Base-by-base conservation (phyloP, 1,140 invertebrate species). In the Antheraea pernyi region DNA sequence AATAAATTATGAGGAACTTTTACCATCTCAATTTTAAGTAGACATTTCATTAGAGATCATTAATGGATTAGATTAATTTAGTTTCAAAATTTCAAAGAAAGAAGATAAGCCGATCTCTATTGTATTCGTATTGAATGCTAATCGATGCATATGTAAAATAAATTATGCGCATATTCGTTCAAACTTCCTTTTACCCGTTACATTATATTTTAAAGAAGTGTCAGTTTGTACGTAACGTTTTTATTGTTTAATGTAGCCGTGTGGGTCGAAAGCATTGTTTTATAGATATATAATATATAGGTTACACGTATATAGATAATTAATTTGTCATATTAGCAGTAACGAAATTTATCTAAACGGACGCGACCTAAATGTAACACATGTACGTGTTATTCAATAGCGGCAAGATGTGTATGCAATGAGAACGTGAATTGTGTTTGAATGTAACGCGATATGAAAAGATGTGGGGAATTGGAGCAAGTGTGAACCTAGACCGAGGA, bases 381-480 rank as follows among this genome's bases (percentile, higher is more conserved):
- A 69, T 67, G 67, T 71, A 69, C 63, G 67, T 71, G 65, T 74
- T 69, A 18, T 68, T 70, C 61, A 65, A 69, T 66, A 13, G 65
- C 65, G 19, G 64, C 70, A 71, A 67, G 65, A 67, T 11, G 19
- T 46, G 42, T 74, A 5, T 53, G 68, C 73, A 77, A 82, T 75
- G 80, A 82, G 79, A 75, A 68, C 76, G 70, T 68, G 68, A 69
- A 69, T 70, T 67, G 74, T 76, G 75, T 83, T 75, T 85, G 69
- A 82, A 78, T 77, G 80, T 84, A 85, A 83, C 80, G 76, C 78
- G 78, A 86, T 85, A 79, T 79, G 74, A 80, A 82, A 82, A 80
- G 69, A 91, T 88, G 82, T 90, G 75, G 85, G 83, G 78, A 85
- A 89, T 83, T 79, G 78, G 88, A 84, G 75, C 85, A 81, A 77